Conservation (phyloP, 2,797 vertebrate genomes). For the Falco cherrug region DNA sequence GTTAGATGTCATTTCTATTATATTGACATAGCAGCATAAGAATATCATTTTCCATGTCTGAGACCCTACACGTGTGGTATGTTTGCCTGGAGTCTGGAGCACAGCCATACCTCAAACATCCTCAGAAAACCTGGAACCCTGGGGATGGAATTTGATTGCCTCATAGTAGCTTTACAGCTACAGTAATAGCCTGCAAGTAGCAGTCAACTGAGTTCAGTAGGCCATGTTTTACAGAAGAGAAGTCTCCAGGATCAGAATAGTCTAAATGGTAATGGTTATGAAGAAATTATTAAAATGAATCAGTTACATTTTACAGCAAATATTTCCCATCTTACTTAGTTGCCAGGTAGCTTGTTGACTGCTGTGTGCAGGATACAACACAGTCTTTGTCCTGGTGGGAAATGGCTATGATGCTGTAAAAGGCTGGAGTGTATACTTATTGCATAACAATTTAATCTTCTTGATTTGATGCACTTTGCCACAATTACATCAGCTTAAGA, state of each 20-base stretch:
- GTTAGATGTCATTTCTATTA: not conserved
- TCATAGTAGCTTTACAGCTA: not conserved
- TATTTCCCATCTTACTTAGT: not conserved
- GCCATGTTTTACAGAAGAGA: not conserved
- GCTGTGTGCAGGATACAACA: not conserved
- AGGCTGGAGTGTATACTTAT: not conserved
- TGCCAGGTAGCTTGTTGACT: not conserved
- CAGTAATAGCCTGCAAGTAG: not conserved
- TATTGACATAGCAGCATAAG: not conserved
- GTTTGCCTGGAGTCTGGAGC: not conserved
- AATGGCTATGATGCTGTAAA: not conserved
- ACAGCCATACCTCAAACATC: not conserved
- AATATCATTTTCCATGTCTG: not conserved
- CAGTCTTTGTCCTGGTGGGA: not conserved
- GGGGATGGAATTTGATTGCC: not conserved
- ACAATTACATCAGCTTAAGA: not conserved
- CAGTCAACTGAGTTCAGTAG: not conserved
- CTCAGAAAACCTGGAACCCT: not conserved
- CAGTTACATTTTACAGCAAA: not conserved
- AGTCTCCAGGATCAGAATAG: not conserved
- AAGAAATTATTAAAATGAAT: not conserved
- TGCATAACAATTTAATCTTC: constrained; percentile 16
- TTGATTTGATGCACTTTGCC: not conserved
- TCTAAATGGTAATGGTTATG: not conserved
- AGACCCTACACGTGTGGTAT: fast-evolving